Conservation (phyloP, 30 jellyfish, hydroid and myxozoan species). For the Phacellophora camtschatica region DNA sequence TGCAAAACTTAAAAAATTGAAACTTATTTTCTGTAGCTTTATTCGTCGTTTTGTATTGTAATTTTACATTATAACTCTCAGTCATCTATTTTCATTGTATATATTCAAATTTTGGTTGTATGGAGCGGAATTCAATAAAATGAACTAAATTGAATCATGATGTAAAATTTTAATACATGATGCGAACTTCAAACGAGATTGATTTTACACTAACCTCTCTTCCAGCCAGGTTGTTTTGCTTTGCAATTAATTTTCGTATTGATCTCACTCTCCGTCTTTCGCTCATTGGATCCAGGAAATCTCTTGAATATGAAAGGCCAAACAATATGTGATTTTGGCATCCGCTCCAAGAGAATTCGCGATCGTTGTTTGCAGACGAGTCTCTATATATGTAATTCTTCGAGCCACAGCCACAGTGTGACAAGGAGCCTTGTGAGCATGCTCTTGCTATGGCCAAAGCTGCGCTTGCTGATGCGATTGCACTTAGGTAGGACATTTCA, state of each 20-base stretch:
- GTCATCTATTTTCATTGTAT: too few relatives aligned
- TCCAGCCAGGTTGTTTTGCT: slow-evolving; percentile 72
- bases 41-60: too few relatives aligned
- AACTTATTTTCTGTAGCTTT: too few relatives aligned
- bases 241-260: slow-evolving; percentile 44
- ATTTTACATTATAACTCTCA: too few relatives aligned
- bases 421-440: slow-evolving; percentile 59
- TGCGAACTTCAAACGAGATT: too few relatives aligned
- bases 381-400: slow-evolving; percentile 21
- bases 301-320: slow-evolving; percentile 60
- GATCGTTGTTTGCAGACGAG: slow-evolving; percentile 16
- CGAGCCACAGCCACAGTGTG: slow-evolving; percentile 53
- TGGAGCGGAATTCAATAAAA: too few relatives aligned
- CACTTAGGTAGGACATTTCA: slow-evolving; percentile 66
- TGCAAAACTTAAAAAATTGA: too few relatives aligned
- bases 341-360: slow-evolving; percentile 58
- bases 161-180: too few relatives aligned
- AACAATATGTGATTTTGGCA: slow-evolving; percentile 42
- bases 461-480: slow-evolving; percentile 81
- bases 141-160: too few relatives aligned
- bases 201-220: slow-evolving; percentile 77
- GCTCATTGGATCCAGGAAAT: slow-evolving; percentile 60
- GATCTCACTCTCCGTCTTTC: slow-evolving; percentile 56
- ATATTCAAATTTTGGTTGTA: too few relatives aligned
- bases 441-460: slow-evolving; percentile 67